Conservation (phyloP, 1,140 invertebrate genomes). For the Glossosoma conforme region DNA sequence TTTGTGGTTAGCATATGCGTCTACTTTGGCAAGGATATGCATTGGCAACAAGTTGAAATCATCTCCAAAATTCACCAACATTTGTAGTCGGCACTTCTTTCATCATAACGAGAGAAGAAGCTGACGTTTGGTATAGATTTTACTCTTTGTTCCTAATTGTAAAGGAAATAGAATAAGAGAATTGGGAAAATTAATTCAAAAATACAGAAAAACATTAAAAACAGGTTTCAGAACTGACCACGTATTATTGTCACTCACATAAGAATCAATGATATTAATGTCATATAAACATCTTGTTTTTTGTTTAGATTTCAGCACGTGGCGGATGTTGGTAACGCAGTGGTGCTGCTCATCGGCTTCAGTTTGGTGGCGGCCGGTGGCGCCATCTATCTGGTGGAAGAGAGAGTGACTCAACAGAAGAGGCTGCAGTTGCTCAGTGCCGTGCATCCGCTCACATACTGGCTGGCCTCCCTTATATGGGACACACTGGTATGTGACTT, state of each 20-base stretch:
- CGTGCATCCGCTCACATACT: slow-evolving; percentile 54
- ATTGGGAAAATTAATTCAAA: slow-evolving; percentile 3
- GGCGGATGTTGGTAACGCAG: slow-evolving; percentile 59
- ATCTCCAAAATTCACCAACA: no score
- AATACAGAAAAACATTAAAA: not conserved
- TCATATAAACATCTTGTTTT: no score
- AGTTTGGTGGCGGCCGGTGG: slow-evolving; percentile 55
- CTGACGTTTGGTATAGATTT: no score
- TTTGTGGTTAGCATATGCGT: no score
- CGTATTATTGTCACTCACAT: not conserved
- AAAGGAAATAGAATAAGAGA: no score
- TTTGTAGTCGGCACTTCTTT: no score
- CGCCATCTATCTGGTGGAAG: slow-evolving; percentile 55
- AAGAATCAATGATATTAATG: no score
- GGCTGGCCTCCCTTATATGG: slow-evolving; percentile 56
- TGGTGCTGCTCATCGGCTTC: slow-evolving; percentile 58
- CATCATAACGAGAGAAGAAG: no score
- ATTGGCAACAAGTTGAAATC: no score
- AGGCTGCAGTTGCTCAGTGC: slow-evolving; percentile 59
- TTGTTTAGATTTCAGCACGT: slow-evolving; percentile 60
- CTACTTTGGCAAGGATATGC: no score
- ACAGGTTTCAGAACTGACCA: not conserved
- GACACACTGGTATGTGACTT: slow-evolving; percentile 51
- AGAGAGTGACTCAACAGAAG: slow-evolving; percentile 54
- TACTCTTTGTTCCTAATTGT: no score